Base-by-base conservation (phyloP, 1,140 invertebrate genomes). In the Cotesia vestalis region DNA sequence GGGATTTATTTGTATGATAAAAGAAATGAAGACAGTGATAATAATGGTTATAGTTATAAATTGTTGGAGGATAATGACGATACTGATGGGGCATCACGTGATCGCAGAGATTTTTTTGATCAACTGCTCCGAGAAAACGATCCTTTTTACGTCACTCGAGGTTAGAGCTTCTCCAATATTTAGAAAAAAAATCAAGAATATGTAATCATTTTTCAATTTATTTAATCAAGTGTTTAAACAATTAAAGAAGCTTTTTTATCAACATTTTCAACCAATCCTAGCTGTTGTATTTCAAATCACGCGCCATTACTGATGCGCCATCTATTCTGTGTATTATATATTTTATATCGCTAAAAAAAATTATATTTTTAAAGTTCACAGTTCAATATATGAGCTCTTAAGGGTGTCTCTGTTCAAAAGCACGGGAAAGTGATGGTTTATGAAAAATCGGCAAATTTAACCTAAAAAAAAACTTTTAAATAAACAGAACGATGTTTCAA, bases 91-190 rank as follows among this genome's bases (percentile, higher is more conserved):
- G 14, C 40, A 38, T 66, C 67, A 3, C 74, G 74, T 40, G 61
- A 73, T 40, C 77, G 77, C 14, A 72, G 73, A 0, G 34, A 71
- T n/a, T 38, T 63, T 5, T 59, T 80, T 11, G 78, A 80, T 3
- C 73, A 80, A 12, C 38, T 79, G 0, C 66, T 80, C 0, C 68
- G 69, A 4, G 69, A 72, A 1, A 63, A 71, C 2, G 78, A 81
- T 69, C 81, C 80, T 0, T 84, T 77, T 66, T 82, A 81, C 11
- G 69, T 76, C 4, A 74, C 69, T 1, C 78, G 79, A 34, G 81
- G 81, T 9, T 82, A 80, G 27, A 27, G 27, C 27, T 27, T 27
- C 27, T 27, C 3, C 27, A 27, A 27, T 2, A 27, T 27, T 27
- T 27, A 27, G 27, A 27, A 2, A 17, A 17, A 3, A 27, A 27